A percentile compares a stretch with the other conserved stretches of the same genome.
These are phyloP conservation scores for Xestia ashworthii DNA, from an alignment of 2,888 invertebrate species.

Conservation along the genomic window DNA sequence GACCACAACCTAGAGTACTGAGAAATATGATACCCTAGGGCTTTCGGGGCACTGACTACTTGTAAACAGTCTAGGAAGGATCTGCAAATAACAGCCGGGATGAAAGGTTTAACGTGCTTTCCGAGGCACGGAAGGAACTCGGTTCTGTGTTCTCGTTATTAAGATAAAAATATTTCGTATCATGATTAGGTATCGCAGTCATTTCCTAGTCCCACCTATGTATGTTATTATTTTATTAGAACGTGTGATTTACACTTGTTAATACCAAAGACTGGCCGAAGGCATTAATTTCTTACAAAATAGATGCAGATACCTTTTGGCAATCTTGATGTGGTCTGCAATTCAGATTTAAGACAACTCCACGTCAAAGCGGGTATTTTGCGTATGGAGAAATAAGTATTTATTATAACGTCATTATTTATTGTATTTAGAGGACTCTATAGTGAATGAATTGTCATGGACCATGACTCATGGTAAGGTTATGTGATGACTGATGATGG, in stretches of 20 bases:
- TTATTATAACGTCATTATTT: too few relatives aligned
- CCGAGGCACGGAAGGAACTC: too few relatives aligned
- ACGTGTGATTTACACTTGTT: conserved; percentile 36
- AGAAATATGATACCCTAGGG: too few relatives aligned
- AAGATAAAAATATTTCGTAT: background rate
- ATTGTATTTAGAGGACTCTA: too few relatives aligned
- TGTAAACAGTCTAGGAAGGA: too few relatives aligned
- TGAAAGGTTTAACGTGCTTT: too few relatives aligned
- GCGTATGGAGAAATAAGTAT: too few relatives aligned
- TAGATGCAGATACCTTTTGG: conserved; percentile 10
- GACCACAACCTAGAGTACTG: too few relatives aligned
- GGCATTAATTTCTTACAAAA: conserved; percentile 13
- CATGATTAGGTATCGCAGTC: conserved; percentile 1
- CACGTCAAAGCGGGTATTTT: too few relatives aligned
- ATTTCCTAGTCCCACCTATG: conserved; percentile 32
- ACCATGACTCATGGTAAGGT: too few relatives aligned
- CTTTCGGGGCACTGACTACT: too few relatives aligned
- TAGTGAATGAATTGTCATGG: background rate
- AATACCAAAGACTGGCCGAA: conserved; percentile 27
- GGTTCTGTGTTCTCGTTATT: background rate
- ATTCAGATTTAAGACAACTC: background rate
- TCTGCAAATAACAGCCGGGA: too few relatives aligned
- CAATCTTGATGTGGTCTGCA: background rate
- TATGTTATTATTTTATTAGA: conserved; percentile 35
- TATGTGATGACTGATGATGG: background rate